Evolutionary conservation across 2,888 invertebrate species (phyloP).

Genomic region (Apamea crenata): DNA sequence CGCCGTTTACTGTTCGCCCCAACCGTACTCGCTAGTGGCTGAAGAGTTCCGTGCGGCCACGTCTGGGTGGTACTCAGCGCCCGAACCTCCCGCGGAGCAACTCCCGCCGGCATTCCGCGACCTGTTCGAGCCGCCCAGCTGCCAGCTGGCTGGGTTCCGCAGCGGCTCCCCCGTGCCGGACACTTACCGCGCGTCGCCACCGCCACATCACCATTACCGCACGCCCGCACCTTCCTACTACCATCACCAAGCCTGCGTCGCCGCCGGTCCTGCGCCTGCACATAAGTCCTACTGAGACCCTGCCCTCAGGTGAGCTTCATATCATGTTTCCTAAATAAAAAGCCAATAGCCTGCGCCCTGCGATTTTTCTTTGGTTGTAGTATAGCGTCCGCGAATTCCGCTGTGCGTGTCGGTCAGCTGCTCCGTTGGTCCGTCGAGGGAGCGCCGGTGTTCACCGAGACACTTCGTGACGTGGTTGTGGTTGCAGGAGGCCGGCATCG

Average conservation of each 20-base stretch:
- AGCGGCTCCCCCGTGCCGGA: slow-evolving; percentile 85
- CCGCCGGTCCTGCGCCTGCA: slow-evolving; percentile 86
- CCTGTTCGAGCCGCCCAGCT: slow-evolving; percentile 88
- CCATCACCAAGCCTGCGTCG: slow-evolving; percentile 91
- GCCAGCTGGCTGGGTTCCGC: slow-evolving; percentile 89
- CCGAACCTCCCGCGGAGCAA: slow-evolving; percentile 87
- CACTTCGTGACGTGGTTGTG: slow-evolving; percentile 88
- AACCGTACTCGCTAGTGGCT: slow-evolving; percentile 87
- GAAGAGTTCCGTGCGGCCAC: slow-evolving; percentile 90
- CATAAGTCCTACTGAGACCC: slow-evolving; percentile 89
- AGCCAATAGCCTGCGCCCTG: slow-evolving; percentile 74
- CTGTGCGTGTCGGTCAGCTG: slow-evolving; percentile 80
- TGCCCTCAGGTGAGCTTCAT: slow-evolving; percentile 81
- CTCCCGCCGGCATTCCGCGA: slow-evolving; percentile 87
- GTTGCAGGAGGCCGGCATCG: slow-evolving; percentile 88
- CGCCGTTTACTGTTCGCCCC: slow-evolving; percentile 89
- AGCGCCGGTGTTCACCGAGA: slow-evolving; percentile 76
- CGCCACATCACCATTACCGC: slow-evolving; percentile 88
- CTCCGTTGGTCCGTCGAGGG: slow-evolving; percentile 73
- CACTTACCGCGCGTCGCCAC: slow-evolving; percentile 85
- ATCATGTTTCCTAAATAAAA: slow-evolving; percentile 31
- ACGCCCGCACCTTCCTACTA: slow-evolving; percentile 87
- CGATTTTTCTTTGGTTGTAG: slow-evolving; percentile 71
- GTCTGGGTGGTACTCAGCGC: slow-evolving; percentile 90
- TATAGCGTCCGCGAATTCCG: slow-evolving; percentile 82